Evolutionary conservation across 2,797 vertebrate genomes (phyloP).

Genomic region (Holocentrus rufus): DNA sequence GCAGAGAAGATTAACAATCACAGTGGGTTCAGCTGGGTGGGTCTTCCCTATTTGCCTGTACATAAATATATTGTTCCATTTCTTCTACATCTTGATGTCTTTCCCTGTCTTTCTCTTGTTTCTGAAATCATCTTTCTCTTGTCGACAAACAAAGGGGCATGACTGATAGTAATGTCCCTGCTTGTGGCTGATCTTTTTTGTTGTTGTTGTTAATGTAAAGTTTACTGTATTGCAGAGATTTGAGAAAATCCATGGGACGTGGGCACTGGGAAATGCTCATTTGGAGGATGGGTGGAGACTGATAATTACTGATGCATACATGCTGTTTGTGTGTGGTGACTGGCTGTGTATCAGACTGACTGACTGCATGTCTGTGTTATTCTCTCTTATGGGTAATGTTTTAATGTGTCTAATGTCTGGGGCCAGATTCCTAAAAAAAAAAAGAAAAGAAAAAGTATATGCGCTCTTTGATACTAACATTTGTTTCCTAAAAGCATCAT

Average conservation of each 20-base stretch:
- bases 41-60: not conserved
- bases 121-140: not conserved
- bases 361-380: slow-evolving; percentile 58
- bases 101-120: not conserved
- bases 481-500: not conserved
- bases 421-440: not conserved
- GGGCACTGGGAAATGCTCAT: not conserved
- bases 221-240: slow-evolving; percentile 25
- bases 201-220: too few species aligned
- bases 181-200: too few species aligned
- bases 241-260: not conserved
- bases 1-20: slow-evolving; percentile 1
- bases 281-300: slow-evolving; percentile 2
- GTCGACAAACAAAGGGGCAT: too few species aligned
- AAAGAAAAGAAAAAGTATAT: not conserved
- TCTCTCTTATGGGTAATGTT: slow-evolving; percentile 28
- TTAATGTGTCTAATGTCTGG: slow-evolving; percentile 50
- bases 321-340: slow-evolving; percentile 28
- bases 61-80: not conserved
- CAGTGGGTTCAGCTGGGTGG: not conserved
- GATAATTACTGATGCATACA: slow-evolving; percentile 9
- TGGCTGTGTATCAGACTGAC: slow-evolving; percentile 23
- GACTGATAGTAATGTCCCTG: too few species aligned
- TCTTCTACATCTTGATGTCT: slow-evolving; percentile 3
- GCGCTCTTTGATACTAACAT: not conserved